These are phyloP conservation scores for Psittacus erithacus DNA, from an alignment of 2,113 vertebrate genomes.

Conservation along the genomic window DNA sequence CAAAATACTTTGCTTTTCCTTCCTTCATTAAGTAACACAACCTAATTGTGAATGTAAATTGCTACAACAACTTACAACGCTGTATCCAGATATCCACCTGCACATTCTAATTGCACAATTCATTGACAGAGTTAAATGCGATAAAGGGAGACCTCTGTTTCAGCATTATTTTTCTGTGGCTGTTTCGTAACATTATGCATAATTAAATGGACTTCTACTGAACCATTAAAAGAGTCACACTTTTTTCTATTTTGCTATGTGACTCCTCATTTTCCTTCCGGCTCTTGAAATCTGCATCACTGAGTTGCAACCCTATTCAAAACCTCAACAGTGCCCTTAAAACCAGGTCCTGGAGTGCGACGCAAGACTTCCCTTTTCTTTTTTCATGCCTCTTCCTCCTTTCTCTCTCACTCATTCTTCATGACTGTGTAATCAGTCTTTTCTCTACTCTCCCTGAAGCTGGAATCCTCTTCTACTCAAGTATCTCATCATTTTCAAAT, in stretches of 20 bases:
- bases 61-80: neutral
- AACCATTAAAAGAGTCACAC: neutral
- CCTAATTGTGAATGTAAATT: neutral
- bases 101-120: neutral
- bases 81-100: neutral
- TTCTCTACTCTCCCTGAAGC: neutral
- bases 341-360: neutral
- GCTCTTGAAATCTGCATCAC: neutral
- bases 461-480: neutral
- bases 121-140: neutral
- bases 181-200: neutral
- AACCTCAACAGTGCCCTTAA: neutral
- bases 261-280: neutral
- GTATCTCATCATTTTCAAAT: neutral
- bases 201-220: neutral
- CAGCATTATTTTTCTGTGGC: neutral
- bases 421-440: rapidly evolving
- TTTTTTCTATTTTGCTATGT: neutral
- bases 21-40: neutral
- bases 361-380: neutral
- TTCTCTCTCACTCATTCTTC: neutral
- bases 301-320: neutral
- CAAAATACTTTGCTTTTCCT: neutral
- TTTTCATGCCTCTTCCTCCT: neutral
- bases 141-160: neutral